phyloP scores from a whole-genome alignment of 2,888 invertebrate genomes.

The Lagria hirta region DNA sequence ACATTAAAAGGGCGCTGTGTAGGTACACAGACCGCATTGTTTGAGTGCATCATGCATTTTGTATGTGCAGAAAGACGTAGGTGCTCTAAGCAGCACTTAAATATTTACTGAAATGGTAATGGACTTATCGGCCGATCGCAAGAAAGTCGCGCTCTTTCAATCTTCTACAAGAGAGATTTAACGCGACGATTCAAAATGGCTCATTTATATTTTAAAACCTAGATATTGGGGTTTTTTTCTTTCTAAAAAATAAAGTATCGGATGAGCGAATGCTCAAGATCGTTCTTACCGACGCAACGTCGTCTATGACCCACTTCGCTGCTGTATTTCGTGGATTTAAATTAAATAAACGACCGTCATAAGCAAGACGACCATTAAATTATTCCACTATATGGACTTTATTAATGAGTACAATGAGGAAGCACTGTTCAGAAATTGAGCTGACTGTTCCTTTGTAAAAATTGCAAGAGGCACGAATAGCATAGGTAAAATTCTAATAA shows the following conservation, averaged over 20 bases:
- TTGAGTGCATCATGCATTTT: conserved; percentile 44
- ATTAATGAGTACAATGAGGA: conserved; percentile 46
- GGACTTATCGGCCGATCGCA: conserved; percentile 32
- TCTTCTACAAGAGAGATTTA: conserved; percentile 13
- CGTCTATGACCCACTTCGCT: conserved; percentile 21
- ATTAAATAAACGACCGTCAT: conserved; percentile 27
- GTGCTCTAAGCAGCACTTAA: conserved; percentile 39
- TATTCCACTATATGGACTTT: conserved; percentile 49
- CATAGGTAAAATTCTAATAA: too few species aligned
- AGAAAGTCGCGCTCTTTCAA: conserved; percentile 16
- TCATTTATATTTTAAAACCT: conserved; percentile 25
- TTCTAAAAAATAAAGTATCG: too few species aligned
- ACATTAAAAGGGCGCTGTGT: conserved; percentile 32
- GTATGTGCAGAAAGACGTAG: conserved; percentile 37
- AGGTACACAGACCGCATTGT: conserved; percentile 27
- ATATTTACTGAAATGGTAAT: conserved; percentile 41
- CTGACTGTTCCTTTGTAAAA: conserved; percentile 23
- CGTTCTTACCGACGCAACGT: conserved; percentile 1
- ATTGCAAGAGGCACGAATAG: too few species aligned
- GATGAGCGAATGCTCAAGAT: conserved; percentile 16
- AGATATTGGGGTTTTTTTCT: too few species aligned
- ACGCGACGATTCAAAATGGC: conserved; percentile 21
- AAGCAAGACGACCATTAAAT: conserved; percentile 42
- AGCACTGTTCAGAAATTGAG: conserved; percentile 23
- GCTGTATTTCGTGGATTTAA: conserved; percentile 20